Conservation (phyloP, 2,113 vertebrate genomes). For the Propithecus coquereli region DNA sequence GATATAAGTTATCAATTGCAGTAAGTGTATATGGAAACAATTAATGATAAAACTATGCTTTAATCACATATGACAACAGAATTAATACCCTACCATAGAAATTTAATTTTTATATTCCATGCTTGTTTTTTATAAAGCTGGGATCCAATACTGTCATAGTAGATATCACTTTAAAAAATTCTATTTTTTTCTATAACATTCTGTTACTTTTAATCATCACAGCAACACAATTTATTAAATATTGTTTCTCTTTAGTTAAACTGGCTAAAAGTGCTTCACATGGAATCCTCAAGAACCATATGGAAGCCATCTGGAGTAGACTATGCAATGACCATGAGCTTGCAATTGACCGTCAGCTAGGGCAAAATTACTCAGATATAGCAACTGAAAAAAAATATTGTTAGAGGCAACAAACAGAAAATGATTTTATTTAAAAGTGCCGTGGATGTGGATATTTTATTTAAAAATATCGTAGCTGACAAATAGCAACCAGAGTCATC, state of each 20-base stretch:
- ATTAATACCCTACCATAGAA: neutral
- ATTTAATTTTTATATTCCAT: neutral
- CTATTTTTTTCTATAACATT: neutral
- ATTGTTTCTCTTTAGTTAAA: neutral
- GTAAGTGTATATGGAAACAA: neutral
- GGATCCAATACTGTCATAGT: neutral
- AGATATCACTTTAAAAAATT: neutral
- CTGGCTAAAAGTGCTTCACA: neutral
- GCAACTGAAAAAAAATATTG: neutral
- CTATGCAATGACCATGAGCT: neutral
- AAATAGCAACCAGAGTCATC: neutral
- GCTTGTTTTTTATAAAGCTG: neutral
- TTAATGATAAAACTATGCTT: slow-evolving; percentile 20
- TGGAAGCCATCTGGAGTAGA: neutral
- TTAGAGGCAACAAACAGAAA: neutral
- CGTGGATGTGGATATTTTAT: neutral
- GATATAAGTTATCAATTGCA: neutral
- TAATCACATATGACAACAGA: neutral
- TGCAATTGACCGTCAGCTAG: neutral
- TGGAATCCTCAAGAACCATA: neutral
- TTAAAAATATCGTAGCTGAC: neutral
- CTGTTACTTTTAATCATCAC: neutral
- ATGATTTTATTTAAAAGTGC: neutral
- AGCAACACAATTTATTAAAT: neutral
- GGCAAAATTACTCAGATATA: neutral